A percentile compares a stretch with the other conserved stretches of the same genome.
These are phyloP conservation scores for Branchinecta lynchi DNA, from an alignment of 1,140 invertebrate genomes.

Conservation along the genomic window DNA sequence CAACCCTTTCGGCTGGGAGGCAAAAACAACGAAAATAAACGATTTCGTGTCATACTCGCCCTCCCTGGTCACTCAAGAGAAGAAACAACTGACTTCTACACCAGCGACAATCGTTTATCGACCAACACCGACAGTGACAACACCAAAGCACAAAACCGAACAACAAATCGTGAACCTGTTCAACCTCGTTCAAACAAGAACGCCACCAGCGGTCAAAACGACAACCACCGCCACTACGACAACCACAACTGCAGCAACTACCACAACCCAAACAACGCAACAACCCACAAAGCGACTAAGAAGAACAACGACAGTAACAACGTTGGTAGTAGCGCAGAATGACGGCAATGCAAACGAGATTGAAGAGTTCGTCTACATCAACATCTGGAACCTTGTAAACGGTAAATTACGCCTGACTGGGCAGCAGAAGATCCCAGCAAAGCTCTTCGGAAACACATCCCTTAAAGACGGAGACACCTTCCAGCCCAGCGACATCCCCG, in stretches of 20 bases:
- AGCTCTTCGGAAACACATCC: constrained; percentile 15
- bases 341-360: constrained; percentile 13
- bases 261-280: constrained; percentile 2
- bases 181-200: background rate
- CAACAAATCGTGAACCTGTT: background rate
- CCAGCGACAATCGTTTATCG: too few relatives aligned
- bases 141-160: too few relatives aligned
- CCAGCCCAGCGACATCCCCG: constrained; percentile 16
- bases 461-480: constrained; percentile 18
- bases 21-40: too few relatives aligned
- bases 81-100: background rate
- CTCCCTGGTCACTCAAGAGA: background rate
- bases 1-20: background rate
- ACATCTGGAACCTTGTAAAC: constrained; percentile 19
- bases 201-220: background rate
- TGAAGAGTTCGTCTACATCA: constrained; percentile 17
- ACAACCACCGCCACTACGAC: constrained; percentile 8
- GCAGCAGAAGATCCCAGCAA: constrained; percentile 20
- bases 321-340: background rate
- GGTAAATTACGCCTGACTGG: constrained; percentile 18
- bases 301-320: background rate
- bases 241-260: constrained; percentile 4
- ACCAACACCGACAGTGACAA: too few relatives aligned
- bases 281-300: background rate
- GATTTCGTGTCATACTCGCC: background rate